Percentiles rank a stretch among this genome's conserved stretches.
Conservation (phyloP, 2,797 vertebrate species). For the Spheniscus humboldti region DNA sequence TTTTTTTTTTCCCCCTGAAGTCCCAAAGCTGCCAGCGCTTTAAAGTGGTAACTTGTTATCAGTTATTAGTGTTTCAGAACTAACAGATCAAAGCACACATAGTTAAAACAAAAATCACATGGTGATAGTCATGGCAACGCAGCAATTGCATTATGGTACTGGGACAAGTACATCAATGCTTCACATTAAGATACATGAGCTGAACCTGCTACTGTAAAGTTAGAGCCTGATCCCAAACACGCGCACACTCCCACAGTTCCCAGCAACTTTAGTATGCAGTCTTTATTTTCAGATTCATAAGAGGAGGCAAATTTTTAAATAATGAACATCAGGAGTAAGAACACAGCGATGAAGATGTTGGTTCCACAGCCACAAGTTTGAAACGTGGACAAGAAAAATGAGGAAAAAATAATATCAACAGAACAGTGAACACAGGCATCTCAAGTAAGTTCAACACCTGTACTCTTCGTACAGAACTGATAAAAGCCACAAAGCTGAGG, state of each 20-base stretch:
- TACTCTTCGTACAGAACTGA: background rate
- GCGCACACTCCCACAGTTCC: background rate
- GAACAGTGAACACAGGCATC: background rate
- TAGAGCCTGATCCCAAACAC: background rate
- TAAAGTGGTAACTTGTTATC: background rate
- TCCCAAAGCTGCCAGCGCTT: background rate
- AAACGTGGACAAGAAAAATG: background rate
- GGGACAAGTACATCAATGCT: too few species aligned
- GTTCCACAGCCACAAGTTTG: background rate
- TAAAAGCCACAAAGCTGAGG: background rate
- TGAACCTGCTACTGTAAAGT: background rate
- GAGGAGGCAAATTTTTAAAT: background rate
- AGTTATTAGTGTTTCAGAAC: background rate
- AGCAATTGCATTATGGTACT: background rate
- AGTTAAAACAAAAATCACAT: background rate
- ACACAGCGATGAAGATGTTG: background rate
- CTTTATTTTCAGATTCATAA: background rate
- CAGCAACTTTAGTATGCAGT: fast-evolving
- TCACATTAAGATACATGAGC: background rate
- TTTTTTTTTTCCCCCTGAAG: fast-evolving
- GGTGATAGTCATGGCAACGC: background rate
- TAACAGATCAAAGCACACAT: background rate
- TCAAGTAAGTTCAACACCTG: background rate
- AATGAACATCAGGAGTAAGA: background rate
- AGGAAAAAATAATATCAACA: background rate